Evolutionary conservation across 2,888 invertebrate genomes (phyloP).

Genomic region (Temnothorax rugatulus): DNA sequence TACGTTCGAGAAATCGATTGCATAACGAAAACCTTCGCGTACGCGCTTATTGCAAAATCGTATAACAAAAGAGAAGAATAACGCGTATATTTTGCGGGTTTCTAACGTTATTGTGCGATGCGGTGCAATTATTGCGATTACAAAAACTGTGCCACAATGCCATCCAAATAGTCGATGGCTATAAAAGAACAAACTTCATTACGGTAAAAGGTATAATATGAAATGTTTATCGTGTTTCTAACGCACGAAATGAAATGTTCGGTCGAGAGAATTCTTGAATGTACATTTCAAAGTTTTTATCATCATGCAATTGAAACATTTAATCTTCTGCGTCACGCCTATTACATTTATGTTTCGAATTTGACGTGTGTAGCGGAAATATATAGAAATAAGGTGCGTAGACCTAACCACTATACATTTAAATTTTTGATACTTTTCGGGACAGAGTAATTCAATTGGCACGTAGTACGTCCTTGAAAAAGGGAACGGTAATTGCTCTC

Average conservation of each 20-base stretch:
- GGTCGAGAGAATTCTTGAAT: neutral
- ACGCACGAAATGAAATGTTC: no score
- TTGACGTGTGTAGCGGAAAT: neutral
- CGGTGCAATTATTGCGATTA: conserved; percentile 73
- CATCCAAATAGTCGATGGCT: conserved; percentile 63
- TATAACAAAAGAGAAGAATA: conserved; percentile 62
- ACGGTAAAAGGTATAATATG: neutral
- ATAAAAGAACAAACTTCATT: neutral
- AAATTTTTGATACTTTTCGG: neutral
- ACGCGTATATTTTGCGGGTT: conserved; percentile 38
- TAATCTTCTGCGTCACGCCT: neutral
- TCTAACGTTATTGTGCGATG: conserved; percentile 72
- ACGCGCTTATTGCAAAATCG: conserved; percentile 7
- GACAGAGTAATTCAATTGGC: conserved; percentile 24
- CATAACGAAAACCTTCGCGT: conserved; percentile 58
- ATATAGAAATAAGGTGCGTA: neutral
- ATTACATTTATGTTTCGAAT: conserved; percentile 6
- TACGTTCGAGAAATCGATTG: conserved; percentile 74
- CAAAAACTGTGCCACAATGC: conserved; percentile 38
- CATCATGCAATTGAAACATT: neutral
- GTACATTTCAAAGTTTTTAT: neutral
- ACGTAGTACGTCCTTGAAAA: conserved; percentile 24
- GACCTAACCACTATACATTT: neutral
- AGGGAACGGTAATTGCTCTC: conserved; percentile 12
- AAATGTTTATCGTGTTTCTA: neutral